A percentile compares a stretch with the other conserved stretches of the same genome.
phyloP scores from a whole-genome alignment of 2,888 invertebrate genomes.

The Eumerus sabulonum region DNA sequence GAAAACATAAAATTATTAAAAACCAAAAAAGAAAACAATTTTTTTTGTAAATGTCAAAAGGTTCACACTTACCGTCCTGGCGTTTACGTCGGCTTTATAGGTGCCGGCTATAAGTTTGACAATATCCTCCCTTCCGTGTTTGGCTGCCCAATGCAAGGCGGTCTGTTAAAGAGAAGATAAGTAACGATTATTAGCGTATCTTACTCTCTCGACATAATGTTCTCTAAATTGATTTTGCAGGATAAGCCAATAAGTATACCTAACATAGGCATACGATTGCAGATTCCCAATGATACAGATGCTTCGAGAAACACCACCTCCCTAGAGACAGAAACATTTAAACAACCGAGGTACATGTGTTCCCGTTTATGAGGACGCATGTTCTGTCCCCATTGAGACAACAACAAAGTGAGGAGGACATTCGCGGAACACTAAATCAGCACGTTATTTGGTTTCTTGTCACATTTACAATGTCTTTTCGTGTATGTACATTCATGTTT shows the following conservation, averaged over 20 bases:
- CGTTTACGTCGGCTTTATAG: constrained; percentile 90
- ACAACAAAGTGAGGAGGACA: constrained; percentile 69
- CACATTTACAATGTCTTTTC: constrained; percentile 70
- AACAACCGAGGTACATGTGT: constrained; percentile 70
- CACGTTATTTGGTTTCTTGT: constrained; percentile 71
- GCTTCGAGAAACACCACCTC: constrained; percentile 38
- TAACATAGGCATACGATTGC: constrained; percentile 28
- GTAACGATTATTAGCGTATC: constrained; percentile 17
- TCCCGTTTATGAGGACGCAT: constrained; percentile 70
- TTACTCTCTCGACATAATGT: neutral
- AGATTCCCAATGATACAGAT: constrained; percentile 17
- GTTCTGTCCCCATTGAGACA: constrained; percentile 60
- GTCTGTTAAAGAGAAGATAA: constrained; percentile 84
- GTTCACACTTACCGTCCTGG: constrained; percentile 84
- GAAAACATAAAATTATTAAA: constrained; percentile 30
- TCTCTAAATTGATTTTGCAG: constrained; percentile 15
- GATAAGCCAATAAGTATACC: constrained; percentile 1
- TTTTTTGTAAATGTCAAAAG: constrained; percentile 15
- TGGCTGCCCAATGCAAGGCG: constrained; percentile 97
- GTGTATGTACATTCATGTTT: constrained; percentile 64
- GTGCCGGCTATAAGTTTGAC: constrained; percentile 95
- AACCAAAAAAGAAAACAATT: neutral
- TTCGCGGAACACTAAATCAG: constrained; percentile 70
- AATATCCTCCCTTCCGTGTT: constrained; percentile 94
- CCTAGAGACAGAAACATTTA: constrained; percentile 57